Percentiles rank a stretch among this genome's conserved stretches.
Evolutionary conservation across 2,113 vertebrate species (phyloP).

Genomic region (Sphaerodactylus townsendi): DNA sequence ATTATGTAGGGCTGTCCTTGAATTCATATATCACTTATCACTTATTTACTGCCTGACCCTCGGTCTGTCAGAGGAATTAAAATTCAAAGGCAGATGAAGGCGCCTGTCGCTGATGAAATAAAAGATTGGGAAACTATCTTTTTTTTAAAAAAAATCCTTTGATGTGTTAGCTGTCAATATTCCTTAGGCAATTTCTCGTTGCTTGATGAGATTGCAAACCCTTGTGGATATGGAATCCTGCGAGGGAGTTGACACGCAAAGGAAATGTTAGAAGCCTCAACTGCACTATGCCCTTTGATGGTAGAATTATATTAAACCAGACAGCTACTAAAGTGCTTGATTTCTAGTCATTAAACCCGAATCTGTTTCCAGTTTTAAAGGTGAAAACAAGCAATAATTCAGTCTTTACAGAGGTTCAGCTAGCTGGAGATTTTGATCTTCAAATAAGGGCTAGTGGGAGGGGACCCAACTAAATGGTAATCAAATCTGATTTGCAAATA

Average conservation of each 20-base stretch:
- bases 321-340: neutral
- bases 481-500: neutral
- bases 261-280: neutral
- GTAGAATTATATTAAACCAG: conserved; percentile 2
- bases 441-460: neutral
- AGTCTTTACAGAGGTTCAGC: neutral
- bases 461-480: neutral
- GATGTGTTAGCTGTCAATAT: neutral
- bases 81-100: neutral
- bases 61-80: neutral
- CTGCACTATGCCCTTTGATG: neutral
- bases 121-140: neutral
- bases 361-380: neutral
- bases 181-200: neutral
- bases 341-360: neutral
- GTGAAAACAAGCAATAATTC: neutral
- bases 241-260: neutral
- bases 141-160: neutral
- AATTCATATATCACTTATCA: neutral
- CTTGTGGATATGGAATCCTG: neutral
- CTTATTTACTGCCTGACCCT: neutral
- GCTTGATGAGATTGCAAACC: neutral
- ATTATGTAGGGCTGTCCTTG: neutral
- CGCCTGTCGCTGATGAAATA: neutral
- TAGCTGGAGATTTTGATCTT: neutral